Evolutionary conservation across 2,797 vertebrate genomes (phyloP), one percentile per base, ranked within the genome.

Genomic region (Rhyacichthys aspro): DNA sequence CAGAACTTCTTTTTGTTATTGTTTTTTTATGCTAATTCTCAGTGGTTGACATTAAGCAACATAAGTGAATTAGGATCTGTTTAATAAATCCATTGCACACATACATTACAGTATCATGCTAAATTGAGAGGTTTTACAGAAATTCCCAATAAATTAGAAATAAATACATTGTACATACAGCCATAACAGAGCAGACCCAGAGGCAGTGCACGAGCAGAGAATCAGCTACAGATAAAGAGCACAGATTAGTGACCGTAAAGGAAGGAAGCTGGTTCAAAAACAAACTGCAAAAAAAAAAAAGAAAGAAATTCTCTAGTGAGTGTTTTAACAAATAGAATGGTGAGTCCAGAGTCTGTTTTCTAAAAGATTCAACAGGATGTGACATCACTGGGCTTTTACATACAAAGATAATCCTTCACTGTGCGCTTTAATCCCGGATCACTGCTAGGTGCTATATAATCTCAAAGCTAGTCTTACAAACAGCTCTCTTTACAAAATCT

Each of bases 41-140:
- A n/a, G 23, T 46, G 28, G 12, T 7, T 7, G 23, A 23, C 2
- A 23, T 2, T 4, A 28, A 28, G 23, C 7, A 6, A 28, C 3
- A 12, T 1, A 14, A 41, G 14, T 41, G 14, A 41, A 82, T 81
- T 75, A 82, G 82, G 81, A 82, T 86, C 76, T 62, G 67, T 93
- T 92, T 91, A 93, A 91, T 93, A 90, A 92, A 88, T 84, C 79
- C 80, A 86, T 79, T 88, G 84, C 85, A 81, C 55, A 82, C 85
- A 82, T 86, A 73, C 83, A 79, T 82, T 70, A 80, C 79, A 44
- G 85, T 45, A 79, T 79, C 88, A 88, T 91, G 90, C 88, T 73
- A 60, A 79, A 38, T 68, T 57, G 63, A 82, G 55, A 58, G 64
- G 67, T 71, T 87, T 69, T 67, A 76, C 81, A 90, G 73, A 69